These are phyloP conservation scores for Cynocephalus volans DNA, from an alignment of 2,113 vertebrate genomes.

Conservation along the genomic window DNA sequence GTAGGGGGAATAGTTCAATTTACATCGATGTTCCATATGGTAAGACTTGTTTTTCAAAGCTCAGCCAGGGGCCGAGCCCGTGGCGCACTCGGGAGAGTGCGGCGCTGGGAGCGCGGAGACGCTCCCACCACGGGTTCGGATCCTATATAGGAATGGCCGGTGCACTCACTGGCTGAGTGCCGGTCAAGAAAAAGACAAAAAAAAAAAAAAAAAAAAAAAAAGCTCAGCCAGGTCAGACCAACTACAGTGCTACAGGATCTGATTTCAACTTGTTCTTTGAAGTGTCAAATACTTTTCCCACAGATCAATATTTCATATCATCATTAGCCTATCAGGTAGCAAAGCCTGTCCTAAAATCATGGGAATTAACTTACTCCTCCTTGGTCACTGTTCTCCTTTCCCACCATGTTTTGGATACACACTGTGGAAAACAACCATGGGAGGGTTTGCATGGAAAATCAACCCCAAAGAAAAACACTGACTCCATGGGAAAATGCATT, in stretches of 20 bases:
- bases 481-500: neutral
- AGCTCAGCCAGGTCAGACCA: slow-evolving; percentile 9
- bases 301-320: neutral
- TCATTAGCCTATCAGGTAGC: neutral
- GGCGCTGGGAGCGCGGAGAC: too few relatives aligned
- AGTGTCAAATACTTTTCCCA: neutral
- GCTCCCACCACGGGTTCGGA: too few relatives aligned
- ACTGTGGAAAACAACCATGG: neutral
- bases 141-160: too few relatives aligned
- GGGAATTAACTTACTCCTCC: neutral
- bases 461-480: neutral
- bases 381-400: neutral
- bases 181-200: too few relatives aligned
- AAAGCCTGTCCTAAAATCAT: neutral
- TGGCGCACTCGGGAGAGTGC: too few relatives aligned
- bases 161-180: too few relatives aligned
- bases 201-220: too few relatives aligned
- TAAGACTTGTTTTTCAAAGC: neutral
- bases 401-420: neutral
- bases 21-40: neutral
- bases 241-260: neutral
- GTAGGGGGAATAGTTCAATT: neutral
- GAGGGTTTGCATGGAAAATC: neutral
- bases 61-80: too few relatives aligned
- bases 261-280: slow-evolving; percentile 9